Evolutionary conservation across 2,888 invertebrate genomes (phyloP).

Genomic region (Scelioninae gen. 1): DNA sequence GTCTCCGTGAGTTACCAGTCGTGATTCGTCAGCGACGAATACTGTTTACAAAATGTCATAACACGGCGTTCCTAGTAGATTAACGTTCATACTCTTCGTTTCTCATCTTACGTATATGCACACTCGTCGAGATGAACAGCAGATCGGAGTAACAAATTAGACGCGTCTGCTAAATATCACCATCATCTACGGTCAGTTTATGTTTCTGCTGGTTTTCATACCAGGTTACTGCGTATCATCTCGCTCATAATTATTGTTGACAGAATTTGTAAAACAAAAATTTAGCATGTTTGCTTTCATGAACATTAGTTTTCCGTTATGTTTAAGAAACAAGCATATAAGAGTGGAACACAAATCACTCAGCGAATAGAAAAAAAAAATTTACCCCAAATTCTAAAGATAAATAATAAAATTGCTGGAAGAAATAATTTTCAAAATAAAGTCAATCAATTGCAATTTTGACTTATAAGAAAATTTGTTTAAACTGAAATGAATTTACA

Average conservation of each 20-base stretch:
- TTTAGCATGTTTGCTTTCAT: not conserved
- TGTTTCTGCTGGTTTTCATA: conserved; percentile 56
- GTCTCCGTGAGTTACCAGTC: conserved; percentile 71
- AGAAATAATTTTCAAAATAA: too few relatives aligned
- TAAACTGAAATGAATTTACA: too few relatives aligned
- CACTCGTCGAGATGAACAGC: conserved; percentile 62
- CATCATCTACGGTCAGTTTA: conserved; percentile 52
- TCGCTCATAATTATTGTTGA: conserved; percentile 55
- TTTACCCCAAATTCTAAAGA: too few relatives aligned
- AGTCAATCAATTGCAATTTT: too few relatives aligned
- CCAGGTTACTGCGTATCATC: conserved; percentile 61
- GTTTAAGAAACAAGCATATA: not conserved
- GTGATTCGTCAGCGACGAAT: conserved; percentile 75
- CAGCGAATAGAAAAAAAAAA: too few relatives aligned
- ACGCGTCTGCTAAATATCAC: conserved; percentile 74
- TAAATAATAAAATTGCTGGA: too few relatives aligned
- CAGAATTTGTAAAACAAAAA: conserved; percentile 30
- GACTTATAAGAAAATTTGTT: too few relatives aligned
- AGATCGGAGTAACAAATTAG: conserved; percentile 71
- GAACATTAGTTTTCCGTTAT: not conserved
- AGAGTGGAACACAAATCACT: not conserved
- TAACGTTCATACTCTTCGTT: conserved; percentile 73
- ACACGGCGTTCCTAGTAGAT: conserved; percentile 77
- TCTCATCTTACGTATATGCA: conserved; percentile 69
- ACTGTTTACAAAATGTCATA: conserved; percentile 80